These are phyloP conservation scores for Zenarchopterus dispar DNA, from an alignment of 2,797 vertebrate genomes.

Conservation along the genomic window DNA sequence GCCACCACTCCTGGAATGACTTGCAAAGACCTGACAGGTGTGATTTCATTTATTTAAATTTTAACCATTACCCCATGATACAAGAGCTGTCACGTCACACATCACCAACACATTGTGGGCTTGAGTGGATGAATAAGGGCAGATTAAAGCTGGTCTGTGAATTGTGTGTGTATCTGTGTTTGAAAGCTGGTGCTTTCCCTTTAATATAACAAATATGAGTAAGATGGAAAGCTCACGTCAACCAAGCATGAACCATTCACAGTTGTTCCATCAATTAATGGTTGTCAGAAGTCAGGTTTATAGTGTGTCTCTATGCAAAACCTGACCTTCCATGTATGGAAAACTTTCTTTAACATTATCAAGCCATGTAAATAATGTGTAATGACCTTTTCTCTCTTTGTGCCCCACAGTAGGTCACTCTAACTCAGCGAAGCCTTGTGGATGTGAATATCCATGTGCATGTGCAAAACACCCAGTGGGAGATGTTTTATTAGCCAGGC, in stretches of 20 bases:
- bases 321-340: conserved; percentile 61
- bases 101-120: conserved; percentile 21
- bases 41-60: conserved; percentile 26
- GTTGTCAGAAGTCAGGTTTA: conserved; percentile 43
- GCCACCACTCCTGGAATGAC: conserved; percentile 36
- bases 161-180: conserved; percentile 12
- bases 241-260: conserved; percentile 22
- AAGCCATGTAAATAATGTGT: conserved; percentile 68
- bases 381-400: conserved; percentile 62
- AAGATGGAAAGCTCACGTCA: conserved; percentile 61
- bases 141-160: conserved; percentile 26
- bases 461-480: conserved; percentile 31
- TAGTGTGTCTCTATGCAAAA: conserved; percentile 58
- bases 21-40: conserved; percentile 27
- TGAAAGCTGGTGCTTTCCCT: conserved; percentile 60
- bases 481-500: conserved; percentile 56
- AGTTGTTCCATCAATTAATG: conserved; percentile 58
- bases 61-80: conserved; percentile 23
- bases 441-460: conserved; percentile 1
- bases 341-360: conserved; percentile 66
- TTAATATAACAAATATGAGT: conserved; percentile 52
- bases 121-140: conserved; percentile 19
- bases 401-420: conserved; percentile 54
- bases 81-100: conserved; percentile 33
- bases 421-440: conserved; percentile 41